Percentiles rank a stretch among this genome's conserved stretches.
Conservation (phyloP, 2,113 vertebrate genomes). For the Myxocyprinus asiaticus region DNA sequence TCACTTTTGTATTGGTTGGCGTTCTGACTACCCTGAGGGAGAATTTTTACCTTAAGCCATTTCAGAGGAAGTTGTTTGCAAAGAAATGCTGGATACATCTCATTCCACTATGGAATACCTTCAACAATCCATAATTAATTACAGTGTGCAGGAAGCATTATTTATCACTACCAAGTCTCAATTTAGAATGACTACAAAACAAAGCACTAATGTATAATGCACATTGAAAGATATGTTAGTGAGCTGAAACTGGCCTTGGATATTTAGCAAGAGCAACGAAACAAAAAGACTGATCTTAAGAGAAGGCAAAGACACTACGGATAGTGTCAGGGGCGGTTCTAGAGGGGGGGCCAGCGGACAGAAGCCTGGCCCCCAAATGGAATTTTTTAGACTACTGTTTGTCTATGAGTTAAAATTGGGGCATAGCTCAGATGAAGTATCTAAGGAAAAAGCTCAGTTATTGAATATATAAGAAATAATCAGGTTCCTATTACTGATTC, state of each 20-base stretch:
- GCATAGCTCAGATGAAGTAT: too few species aligned
- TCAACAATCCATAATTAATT: neutral
- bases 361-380: neutral
- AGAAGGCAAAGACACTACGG: neutral
- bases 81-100: neutral
- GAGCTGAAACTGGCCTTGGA: neutral
- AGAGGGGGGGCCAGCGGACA: too few species aligned
- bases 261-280: neutral
- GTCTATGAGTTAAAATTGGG: neutral
- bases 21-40: neutral
- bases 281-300: neutral
- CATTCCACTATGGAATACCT: neutral
- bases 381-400: neutral
- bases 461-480: too few species aligned
- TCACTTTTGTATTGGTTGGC: conserved; percentile 5
- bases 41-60: neutral
- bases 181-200: too few species aligned
- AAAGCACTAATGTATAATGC: too few species aligned
- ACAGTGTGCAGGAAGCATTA: too few species aligned
- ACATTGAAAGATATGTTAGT: neutral
- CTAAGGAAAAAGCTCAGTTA: too few species aligned
- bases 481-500: too few species aligned
- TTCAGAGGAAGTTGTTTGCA: neutral
- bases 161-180: too few species aligned
- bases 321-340: too few species aligned